Evolutionary conservation across 2,888 invertebrate genomes (phyloP), one percentile per base, ranked within the genome.

Genomic region (Esperia sulphurella): DNA sequence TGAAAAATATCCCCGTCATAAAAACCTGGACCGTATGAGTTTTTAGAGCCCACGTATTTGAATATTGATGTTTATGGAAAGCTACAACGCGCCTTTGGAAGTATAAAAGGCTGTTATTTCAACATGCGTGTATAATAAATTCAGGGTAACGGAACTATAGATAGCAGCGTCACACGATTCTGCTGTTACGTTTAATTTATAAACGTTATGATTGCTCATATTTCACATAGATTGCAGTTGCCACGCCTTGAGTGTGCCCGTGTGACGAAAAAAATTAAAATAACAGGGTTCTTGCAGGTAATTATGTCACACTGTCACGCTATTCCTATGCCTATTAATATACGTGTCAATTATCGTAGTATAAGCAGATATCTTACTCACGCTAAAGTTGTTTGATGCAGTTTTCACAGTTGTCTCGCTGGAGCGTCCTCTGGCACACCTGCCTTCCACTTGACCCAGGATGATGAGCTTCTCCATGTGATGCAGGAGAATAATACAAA

Each of bases 51-150:
- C 63, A 58, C 73, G 74, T 71, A 78, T 83, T 83, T 83, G 78
- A 83, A 85, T 85, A 85, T 85, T 83, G 79, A 84, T 83, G 77
- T 81, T 83, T 82, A 81, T 84, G 76, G 74, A 77, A 76, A 79
- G 66, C 33, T 69, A 60, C 57, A 52, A 51, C 54, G 54, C 52
- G 53, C 58, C 56, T 50, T 55, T 55, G 57, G 56, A 62, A 41
- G 60, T 64, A 65, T 65, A 65, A 69, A 72, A 67, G 52, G 60
- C 54, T 52, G 53, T 48, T 57, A 55, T 56, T 63, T 58, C 59
- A 57, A 55, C 54, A 55, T 54, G 51, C 58, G 49, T 54, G 48
- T 43, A 40, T 55, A 59, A 52, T 75, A 67, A 70, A 68, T 65
- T 63, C 54, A 35, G 29, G 29, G 52, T 63, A 67, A 71, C 65